Base-by-base conservation (phyloP, 2,888 invertebrate species). In the Drosophila kambysellisi region DNA sequence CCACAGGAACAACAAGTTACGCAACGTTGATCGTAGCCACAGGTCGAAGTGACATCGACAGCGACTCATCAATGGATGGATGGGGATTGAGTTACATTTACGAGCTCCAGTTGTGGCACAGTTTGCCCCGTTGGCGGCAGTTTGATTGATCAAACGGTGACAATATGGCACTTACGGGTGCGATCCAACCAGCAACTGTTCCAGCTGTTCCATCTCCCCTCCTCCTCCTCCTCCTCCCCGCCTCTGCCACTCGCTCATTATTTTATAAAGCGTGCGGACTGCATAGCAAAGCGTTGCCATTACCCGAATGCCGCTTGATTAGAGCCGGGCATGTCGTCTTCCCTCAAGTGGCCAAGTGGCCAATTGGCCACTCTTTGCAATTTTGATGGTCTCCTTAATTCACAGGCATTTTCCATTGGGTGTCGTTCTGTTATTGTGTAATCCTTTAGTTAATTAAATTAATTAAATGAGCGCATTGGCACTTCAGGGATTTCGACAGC, bases 121-220 rank as follows among this genome's bases (percentile, higher is more conserved):
- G 70, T 61, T 75, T 71, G 41, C 71, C 60, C 56, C 48, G 46
- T 57, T 70, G 86, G 90, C 85, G 91, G 85, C 85, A 72, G 53
- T 71, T 82, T 86, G 91, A 86, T 85, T 90, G 87, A 90, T 91
- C 89, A 88, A 83, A 88, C 91, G 82, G 83, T 91, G 91, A 91
- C 91, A 90, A 90, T 91, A 91, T 91, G 91, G 91, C 91, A 90
- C 91, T 91, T 91, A 90, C 87, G 88, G 91, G 89, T 81, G 80
- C 77, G 88, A 85, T 85, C 90, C 90, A 85, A 75, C 50, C 50
- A 68, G 25, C 57, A 59, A 41, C 43, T 25, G 20, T 25, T 25
- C 20, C 20, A 52, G 29, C 56, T 30, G 50, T 48, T 39, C 61
- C 62, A 60, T 48, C 46, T 58, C 15, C n/a, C 62, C 60, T 63